Base-by-base conservation (phyloP, 2,888 invertebrate genomes). In the Drosophila parthenogenetica region DNA sequence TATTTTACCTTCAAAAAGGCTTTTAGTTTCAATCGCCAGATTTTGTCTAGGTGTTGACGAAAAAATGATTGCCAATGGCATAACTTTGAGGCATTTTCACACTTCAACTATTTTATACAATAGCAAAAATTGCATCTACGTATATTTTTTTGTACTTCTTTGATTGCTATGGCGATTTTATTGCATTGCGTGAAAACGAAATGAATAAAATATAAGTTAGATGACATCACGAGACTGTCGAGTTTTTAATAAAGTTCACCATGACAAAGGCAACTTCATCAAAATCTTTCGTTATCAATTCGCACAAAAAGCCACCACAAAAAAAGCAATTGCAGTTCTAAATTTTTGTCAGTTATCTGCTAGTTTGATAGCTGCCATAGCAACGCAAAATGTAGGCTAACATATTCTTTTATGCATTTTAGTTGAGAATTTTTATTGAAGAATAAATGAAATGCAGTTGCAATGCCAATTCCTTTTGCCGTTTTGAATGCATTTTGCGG, bases 121-220 rank as follows among this genome's bases (percentile, higher is more conserved):
- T 68, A 68, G 73, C 64, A 48, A 60, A 68, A 75, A 79, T 54
- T 65, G 59, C 29, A 29, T 8, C 8, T 29, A 29, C 2, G 8
- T 29, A 29, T 8, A 0, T 8, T 8, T 29, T 29, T 29, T 29
- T 25, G 8, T 54, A 49, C 16, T 64, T 73, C 58, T 53, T 46
- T 22, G 40, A 46, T 54, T 17, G 48, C 48, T 8, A 35, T 19
- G 29, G 35, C 46, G 42, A 58, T 65, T 57, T 45, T 55, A 61
- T 73, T 57, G 50, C 61, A 58, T 69, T 77, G 60, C 43, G 42
- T 55, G 60, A 73, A 77, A 71, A 49, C 58, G 46, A 79, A 77
- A 79, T 75, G 79, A 77, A 77, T 77, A 77, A 77, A 77, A 77
- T 79, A 79, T 77, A 64, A 75, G 76, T 50, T 62, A 25, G 51